phyloP scores from a whole-genome alignment of 2,888 invertebrate species.

The Epinotia brunnichana region DNA sequence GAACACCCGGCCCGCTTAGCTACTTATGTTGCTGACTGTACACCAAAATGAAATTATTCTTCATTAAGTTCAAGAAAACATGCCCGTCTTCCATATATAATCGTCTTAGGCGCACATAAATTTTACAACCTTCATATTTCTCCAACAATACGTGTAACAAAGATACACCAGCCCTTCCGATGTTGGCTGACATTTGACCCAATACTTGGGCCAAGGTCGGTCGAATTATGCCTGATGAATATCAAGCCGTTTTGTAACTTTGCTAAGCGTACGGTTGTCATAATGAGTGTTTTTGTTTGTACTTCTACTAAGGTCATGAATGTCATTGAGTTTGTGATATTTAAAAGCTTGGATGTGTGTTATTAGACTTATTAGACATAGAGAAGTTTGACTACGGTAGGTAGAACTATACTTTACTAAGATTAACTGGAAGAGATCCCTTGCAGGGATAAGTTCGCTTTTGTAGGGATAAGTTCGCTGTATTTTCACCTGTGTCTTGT shows the following conservation, averaged over 20 bases:
- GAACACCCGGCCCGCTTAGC: no score
- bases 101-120: slow-evolving; percentile 14
- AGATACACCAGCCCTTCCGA: slow-evolving; percentile 17
- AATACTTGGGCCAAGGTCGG: slow-evolving; percentile 31
- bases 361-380: no score
- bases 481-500: no score
- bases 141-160: slow-evolving; percentile 23
- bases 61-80: neutral
- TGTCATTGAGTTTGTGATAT: neutral
- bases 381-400: no score
- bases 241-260: slow-evolving; percentile 25
- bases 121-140: slow-evolving; percentile 26
- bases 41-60: neutral
- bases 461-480: no score
- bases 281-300: slow-evolving; percentile 8
- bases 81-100: slow-evolving; percentile 9
- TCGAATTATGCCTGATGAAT: slow-evolving; percentile 27
- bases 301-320: neutral
- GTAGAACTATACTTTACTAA: no score
- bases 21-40: no score
- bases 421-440: no score
- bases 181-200: slow-evolving; percentile 17
- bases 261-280: slow-evolving; percentile 4
- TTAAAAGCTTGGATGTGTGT: no score
- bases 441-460: no score